Evolutionary conservation across 2,888 invertebrate species (phyloP).

Genomic region (Apamea sordens): DNA sequence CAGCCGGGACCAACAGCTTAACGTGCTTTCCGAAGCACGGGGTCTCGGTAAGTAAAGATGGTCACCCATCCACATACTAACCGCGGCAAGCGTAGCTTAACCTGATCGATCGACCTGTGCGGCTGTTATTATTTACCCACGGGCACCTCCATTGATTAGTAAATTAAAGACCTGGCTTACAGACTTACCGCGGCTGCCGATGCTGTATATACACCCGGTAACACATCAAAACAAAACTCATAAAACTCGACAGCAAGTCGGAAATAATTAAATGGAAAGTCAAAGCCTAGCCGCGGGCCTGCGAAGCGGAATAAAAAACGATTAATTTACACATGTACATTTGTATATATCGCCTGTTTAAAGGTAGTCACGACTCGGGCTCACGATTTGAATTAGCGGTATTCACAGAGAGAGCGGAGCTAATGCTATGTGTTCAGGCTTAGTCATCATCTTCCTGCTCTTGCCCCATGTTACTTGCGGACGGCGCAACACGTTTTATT

Average conservation of each 20-base stretch:
- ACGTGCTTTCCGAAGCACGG: no score
- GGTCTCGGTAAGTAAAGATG: no score
- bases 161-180: background rate
- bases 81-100: no score
- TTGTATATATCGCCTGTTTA: conserved; percentile 45
- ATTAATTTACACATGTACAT: conserved; percentile 51
- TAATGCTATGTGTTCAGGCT: background rate
- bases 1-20: no score
- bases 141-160: no score
- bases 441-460: background rate
- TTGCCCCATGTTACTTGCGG: background rate
- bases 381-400: conserved; percentile 56
- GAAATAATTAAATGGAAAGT: conserved; percentile 63
- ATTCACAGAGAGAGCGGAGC: conserved; percentile 39
- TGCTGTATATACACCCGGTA: background rate
- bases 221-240: conserved; percentile 28
- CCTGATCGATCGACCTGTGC: no score
- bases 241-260: conserved; percentile 26
- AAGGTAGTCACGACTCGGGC: conserved; percentile 64
- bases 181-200: background rate
- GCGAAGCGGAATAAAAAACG: conserved; percentile 49
- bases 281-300: conserved; percentile 43
- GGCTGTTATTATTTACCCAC: no score
- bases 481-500: background rate
- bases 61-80: no score